Evolutionary conservation across 2,888 invertebrate species (phyloP), one percentile per base, ranked within the genome.

Genomic region (Ethmia dodecea): DNA sequence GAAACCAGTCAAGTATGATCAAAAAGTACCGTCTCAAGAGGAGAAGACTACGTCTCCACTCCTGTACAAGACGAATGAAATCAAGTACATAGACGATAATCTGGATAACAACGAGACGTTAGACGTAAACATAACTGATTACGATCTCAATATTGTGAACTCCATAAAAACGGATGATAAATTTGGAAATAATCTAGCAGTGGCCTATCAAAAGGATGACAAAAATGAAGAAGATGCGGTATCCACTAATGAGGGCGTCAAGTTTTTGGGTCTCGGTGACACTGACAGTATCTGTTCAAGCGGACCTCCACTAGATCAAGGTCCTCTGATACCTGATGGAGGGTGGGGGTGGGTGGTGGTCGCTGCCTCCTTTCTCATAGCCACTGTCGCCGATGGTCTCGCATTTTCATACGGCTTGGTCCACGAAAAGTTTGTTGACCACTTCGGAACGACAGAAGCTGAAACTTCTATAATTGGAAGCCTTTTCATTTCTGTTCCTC

Each of bases 311-410:
- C 46, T 54, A 44, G 66, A 79, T 38, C 49, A 79, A 73, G 79
- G 78, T 26, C 89, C 90, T 0, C 89, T 89, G 44, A 90, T 92
- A 37, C 94, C 94, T 0, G 94, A 95, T 57, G 94, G 94, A n/a
- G 95, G 94, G 15, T 95, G 94, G 92, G 95, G 95, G 15, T 96
- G 96, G 96, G 90, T 95, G 42, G 93, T 98, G 1, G 97, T 98
- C 0, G 84, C 92, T 10, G 92, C 96, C 2, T 94, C 96, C 0
- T 90, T 98, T 49, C 78, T 95, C 20, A 91, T 96, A 12, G 96
- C 96, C 28, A 90, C 96, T 57, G 93, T 98, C 22, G 95, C 96
- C 30, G 98, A 98, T 70, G 98, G 98, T 0, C 90, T 97, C 26
- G 95, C 95, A 24, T 96, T 97, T 74, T 95, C 96, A 1, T 97